Conservation (phyloP, 35 echinoderm and acorn worm genomes). For the Heliocidaris erythrogramma region DNA sequence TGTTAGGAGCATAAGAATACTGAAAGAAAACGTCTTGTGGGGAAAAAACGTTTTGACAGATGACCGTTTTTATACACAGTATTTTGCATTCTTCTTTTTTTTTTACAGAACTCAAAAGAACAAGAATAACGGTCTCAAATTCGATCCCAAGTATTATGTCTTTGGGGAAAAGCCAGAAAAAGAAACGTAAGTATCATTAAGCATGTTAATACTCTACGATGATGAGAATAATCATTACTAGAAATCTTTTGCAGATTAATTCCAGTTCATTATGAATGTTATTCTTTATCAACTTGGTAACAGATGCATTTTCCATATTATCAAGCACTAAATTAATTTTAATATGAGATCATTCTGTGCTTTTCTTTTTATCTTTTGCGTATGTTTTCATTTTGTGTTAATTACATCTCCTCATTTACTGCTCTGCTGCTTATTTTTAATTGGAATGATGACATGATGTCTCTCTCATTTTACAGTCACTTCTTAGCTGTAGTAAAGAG, state of each 20-base stretch:
- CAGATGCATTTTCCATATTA: neutral
- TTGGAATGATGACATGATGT: neutral
- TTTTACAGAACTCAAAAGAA: slow-evolving; percentile 66
- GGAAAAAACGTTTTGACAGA: no score
- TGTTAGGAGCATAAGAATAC: no score
- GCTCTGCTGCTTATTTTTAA: no score
- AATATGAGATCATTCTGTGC: neutral
- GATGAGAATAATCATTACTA: neutral
- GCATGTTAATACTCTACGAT: neutral
- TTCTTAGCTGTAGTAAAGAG: slow-evolving; percentile 80
- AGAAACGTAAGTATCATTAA: slow-evolving; percentile 77
- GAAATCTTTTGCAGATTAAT: neutral
- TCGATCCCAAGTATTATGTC: slow-evolving; percentile 95
- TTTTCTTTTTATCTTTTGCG: neutral
- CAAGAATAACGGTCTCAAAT: slow-evolving; percentile 80
- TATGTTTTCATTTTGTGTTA: neutral
- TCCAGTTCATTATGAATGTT: neutral
- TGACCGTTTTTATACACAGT: no score
- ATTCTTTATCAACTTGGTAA: neutral
- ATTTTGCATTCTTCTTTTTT: neutral
- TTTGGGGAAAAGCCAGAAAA: slow-evolving; percentile 95
- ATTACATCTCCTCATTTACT: no score
- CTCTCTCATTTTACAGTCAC: slow-evolving; percentile 58
- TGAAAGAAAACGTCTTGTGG: no score
- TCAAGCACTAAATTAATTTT: neutral